A percentile compares a stretch with the other conserved stretches of the same genome.
phyloP scores from a whole-genome alignment of 2,888 invertebrate species.

The Agrochola macilenta region DNA sequence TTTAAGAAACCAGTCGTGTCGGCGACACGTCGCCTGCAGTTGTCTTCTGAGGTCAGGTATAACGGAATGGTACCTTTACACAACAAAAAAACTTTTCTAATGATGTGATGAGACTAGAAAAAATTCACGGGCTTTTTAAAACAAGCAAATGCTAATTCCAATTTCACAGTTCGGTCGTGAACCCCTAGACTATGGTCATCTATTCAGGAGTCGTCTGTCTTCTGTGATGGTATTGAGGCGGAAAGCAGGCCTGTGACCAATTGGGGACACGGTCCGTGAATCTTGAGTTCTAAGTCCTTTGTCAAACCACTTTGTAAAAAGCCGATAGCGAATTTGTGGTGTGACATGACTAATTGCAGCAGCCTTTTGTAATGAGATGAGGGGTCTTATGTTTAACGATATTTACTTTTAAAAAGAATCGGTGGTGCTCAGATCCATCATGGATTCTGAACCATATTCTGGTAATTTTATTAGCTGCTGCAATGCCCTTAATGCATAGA shows the following conservation, averaged over 20 bases:
- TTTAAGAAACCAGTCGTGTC: no score
- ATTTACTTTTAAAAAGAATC: background rate
- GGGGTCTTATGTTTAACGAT: no score
- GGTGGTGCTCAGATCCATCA: background rate
- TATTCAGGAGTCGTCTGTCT: slow-evolving; percentile 63
- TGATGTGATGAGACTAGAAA: background rate
- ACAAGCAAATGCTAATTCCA: slow-evolving; percentile 66
- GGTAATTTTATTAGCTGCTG: background rate
- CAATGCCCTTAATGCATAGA: background rate
- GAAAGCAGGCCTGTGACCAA: slow-evolving; percentile 73
- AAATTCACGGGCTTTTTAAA: slow-evolving; percentile 44
- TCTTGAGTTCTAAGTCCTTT: slow-evolving; percentile 47
- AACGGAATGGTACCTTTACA: no score
- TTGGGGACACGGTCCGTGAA: slow-evolving; percentile 68
- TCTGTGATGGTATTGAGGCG: slow-evolving; percentile 65
- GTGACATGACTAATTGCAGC: slow-evolving; percentile 16
- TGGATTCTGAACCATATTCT: background rate
- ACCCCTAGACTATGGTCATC: slow-evolving; percentile 64
- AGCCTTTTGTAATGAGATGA: background rate
- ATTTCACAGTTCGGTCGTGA: slow-evolving; percentile 71
- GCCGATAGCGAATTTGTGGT: slow-evolving; percentile 3
- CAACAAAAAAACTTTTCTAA: background rate
- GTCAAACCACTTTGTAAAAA: slow-evolving; percentile 28
- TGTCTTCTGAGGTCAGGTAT: no score
- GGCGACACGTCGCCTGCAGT: no score